A percentile compares a stretch with the other conserved stretches of the same genome.
Evolutionary conservation across 1,140 invertebrate genomes (phyloP).

Genomic region (Drosophila subpulchrella): DNA sequence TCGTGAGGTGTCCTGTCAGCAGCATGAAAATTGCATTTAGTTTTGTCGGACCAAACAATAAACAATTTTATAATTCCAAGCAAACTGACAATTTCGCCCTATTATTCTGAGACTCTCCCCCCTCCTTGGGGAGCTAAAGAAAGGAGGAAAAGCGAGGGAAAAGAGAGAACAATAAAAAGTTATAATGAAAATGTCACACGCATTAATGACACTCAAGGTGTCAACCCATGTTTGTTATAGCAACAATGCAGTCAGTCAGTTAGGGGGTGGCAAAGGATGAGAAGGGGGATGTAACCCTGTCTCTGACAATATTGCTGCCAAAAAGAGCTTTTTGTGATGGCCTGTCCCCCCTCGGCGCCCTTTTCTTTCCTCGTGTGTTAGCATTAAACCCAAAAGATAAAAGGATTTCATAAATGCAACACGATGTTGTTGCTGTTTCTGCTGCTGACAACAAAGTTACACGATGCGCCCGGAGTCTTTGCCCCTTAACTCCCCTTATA

Average conservation of each 20-base stretch:
- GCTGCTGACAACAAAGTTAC: conserved; percentile 73
- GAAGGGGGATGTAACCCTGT: conserved; percentile 47
- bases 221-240: conserved; percentile 58
- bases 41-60: conserved; percentile 34
- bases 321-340: conserved; percentile 73
- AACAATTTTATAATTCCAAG: conserved; percentile 52
- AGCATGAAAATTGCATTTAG: conserved; percentile 59
- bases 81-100: conserved; percentile 45
- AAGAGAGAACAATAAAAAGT: conserved; percentile 55
- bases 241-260: conserved; percentile 40
- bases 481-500: conserved; percentile 9
- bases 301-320: conserved; percentile 78
- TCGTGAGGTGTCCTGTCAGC: conserved; percentile 20
- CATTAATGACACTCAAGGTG: conserved; percentile 81
- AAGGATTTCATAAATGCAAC: conserved; percentile 81
- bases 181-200: conserved; percentile 80
- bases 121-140: neutral
- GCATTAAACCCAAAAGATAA: conserved; percentile 76
- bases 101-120: conserved; percentile 4
- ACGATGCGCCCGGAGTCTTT: conserved; percentile 45
- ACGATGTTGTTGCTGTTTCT: conserved; percentile 46
- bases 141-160: neutral
- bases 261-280: neutral
- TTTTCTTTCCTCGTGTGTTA: conserved; percentile 42
- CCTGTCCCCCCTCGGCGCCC: conserved; percentile 23